Evolutionary conservation across 2,888 invertebrate genomes (phyloP).

Genomic region (Agonopterix arenella): DNA sequence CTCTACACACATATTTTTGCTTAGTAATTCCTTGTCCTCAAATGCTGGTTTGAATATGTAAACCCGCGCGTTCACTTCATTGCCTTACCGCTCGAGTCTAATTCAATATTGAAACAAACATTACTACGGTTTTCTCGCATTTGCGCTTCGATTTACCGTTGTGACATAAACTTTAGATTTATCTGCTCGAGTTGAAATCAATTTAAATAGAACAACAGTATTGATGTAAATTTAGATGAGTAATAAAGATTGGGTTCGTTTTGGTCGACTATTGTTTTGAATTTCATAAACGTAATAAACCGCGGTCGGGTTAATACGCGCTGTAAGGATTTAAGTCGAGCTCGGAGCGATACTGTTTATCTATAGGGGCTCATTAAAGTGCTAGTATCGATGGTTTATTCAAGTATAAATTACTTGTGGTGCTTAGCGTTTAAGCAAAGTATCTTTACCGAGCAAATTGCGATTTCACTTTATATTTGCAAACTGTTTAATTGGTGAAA

Average conservation of each 20-base stretch:
- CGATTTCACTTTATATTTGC: no score
- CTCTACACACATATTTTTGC: slow-evolving; percentile 36
- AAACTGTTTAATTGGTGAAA: no score
- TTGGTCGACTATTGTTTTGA: slow-evolving; percentile 51
- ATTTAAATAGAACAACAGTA: slow-evolving; percentile 50
- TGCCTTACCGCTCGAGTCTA: slow-evolving; percentile 30
- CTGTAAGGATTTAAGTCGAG: no score
- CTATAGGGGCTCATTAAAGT: no score
- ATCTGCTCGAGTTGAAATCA: slow-evolving; percentile 55
- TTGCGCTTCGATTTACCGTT: slow-evolving; percentile 43
- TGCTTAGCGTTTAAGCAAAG: no score
- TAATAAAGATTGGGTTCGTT: slow-evolving; percentile 59
- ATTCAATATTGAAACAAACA: slow-evolving; percentile 59
- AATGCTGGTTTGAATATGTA: slow-evolving; percentile 20
- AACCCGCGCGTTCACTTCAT: slow-evolving; percentile 37
- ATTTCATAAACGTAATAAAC: no score
- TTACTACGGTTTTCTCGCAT: slow-evolving; percentile 40
- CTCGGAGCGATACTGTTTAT: no score
- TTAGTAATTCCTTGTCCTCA: slow-evolving; percentile 24
- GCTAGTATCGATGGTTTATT: no score
- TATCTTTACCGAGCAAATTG: no score
- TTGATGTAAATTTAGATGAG: slow-evolving; percentile 50
- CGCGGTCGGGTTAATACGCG: no score
- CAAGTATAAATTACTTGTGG: no score
- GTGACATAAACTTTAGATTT: slow-evolving; percentile 50